A percentile compares a stretch with the other conserved stretches of the same genome.
Evolutionary conservation across 1,140 invertebrate genomes (phyloP).

Genomic region (Aphaenogaster floridana): DNA sequence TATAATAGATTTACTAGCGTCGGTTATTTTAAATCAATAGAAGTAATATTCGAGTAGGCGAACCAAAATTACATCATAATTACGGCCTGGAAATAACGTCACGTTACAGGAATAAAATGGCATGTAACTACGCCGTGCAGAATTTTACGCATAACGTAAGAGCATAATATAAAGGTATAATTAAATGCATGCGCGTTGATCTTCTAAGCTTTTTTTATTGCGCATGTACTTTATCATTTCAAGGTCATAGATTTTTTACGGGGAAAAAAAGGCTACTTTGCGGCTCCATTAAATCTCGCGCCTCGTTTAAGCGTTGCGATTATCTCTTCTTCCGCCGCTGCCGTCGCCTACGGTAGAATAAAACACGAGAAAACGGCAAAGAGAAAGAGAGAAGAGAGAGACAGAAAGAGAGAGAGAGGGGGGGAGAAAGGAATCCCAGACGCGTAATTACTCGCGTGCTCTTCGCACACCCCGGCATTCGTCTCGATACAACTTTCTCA

Average conservation of each 20-base stretch:
- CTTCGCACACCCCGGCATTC: neutral
- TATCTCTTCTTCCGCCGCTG: constrained; percentile 22
- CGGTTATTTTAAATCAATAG: constrained; percentile 42
- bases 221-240: neutral
- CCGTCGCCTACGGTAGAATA: neutral
- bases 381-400: neutral
- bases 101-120: constrained; percentile 9
- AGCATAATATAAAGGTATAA: neutral
- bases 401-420: neutral
- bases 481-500: constrained; percentile 31
- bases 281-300: constrained; percentile 49
- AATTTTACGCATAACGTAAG: neutral
- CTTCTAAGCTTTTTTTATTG: neutral
- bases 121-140: neutral
- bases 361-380: neutral
- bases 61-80: constrained; percentile 20
- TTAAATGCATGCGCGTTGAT: neutral
- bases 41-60: neutral
- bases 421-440: neutral
- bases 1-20: constrained; percentile 23
- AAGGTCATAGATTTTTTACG: constrained; percentile 8
- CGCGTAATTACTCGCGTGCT: constrained; percentile 64
- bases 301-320: constrained; percentile 35
- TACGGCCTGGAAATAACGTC: neutral
- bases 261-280: constrained; percentile 6